Conservation (phyloP, 2,113 vertebrate species). For the Marmota flaviventris region DNA sequence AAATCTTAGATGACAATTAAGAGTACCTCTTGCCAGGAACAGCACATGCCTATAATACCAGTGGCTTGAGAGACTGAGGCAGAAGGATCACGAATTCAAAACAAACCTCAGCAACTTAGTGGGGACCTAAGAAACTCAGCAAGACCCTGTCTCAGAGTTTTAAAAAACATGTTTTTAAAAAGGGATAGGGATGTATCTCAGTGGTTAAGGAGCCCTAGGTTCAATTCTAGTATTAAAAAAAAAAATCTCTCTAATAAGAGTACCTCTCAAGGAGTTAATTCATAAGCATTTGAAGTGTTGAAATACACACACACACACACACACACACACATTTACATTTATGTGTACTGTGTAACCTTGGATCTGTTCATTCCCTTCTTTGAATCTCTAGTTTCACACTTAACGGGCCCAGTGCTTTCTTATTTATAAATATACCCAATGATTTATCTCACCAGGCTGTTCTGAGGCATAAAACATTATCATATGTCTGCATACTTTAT, state of each 20-base stretch:
- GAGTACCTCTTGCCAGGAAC: background rate
- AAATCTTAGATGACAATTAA: background rate
- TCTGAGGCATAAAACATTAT: background rate
- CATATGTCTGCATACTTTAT: background rate
- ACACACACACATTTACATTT: too few relatives aligned
- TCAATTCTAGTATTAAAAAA: too few relatives aligned
- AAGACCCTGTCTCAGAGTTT: too few relatives aligned
- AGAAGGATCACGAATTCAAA: too few relatives aligned
- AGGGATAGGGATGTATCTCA: too few relatives aligned
- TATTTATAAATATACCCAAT: background rate
- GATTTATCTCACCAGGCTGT: background rate
- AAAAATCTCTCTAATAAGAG: too few relatives aligned
- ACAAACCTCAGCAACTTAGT: too few relatives aligned
- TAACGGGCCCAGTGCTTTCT: background rate
- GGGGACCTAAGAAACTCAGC: too few relatives aligned
- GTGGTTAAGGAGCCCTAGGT: too few relatives aligned
- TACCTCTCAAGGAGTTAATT: background rate
- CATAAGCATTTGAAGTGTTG: background rate
- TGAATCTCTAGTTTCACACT: background rate
- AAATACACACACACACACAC: background rate
- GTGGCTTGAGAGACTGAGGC: too few relatives aligned
- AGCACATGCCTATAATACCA: too few relatives aligned
- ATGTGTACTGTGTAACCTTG: background rate
- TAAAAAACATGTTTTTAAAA: too few relatives aligned
- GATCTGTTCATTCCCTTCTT: background rate